A percentile compares a stretch with the other conserved stretches of the same genome.
phyloP scores from a whole-genome alignment of 2,797 vertebrate genomes.

The Varecia variegata region DNA sequence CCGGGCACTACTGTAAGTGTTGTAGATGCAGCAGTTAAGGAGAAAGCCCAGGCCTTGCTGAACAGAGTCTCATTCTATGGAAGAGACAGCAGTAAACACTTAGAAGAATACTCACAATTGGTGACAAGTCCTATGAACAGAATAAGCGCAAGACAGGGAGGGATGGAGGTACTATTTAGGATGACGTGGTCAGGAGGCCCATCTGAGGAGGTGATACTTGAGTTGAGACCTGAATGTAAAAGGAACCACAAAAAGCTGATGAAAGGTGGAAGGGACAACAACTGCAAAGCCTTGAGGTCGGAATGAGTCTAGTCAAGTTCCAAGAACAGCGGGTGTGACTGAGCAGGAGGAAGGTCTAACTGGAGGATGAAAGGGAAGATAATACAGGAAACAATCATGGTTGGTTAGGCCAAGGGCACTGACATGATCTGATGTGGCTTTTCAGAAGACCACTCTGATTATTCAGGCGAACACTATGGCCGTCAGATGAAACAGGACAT shows the following conservation, averaged over 20 bases:
- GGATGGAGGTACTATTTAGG: background rate
- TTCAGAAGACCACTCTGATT: background rate
- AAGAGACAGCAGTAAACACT: background rate
- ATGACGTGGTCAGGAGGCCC: background rate
- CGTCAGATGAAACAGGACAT: background rate
- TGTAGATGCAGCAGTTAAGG: background rate
- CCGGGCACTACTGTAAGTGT: background rate
- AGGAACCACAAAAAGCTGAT: background rate
- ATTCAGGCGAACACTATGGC: background rate
- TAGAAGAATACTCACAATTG: background rate
- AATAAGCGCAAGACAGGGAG: background rate
- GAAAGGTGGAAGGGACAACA: background rate
- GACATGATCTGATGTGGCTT: background rate
- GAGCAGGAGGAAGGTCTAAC: background rate
- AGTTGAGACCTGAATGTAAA: background rate
- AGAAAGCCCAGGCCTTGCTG: background rate
- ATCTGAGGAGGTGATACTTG: background rate
- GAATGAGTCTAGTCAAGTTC: background rate
- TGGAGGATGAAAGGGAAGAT: background rate
- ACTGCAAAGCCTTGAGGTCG: background rate
- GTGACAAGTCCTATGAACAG: background rate
- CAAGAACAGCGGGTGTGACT: background rate
- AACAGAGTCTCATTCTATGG: background rate
- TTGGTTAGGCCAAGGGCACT: background rate
- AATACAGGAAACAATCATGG: background rate